A percentile compares a stretch with the other conserved stretches of the same genome.
These are phyloP conservation scores for Vicugna pacos DNA, from an alignment of 2,113 vertebrate genomes.

Conservation along the genomic window DNA sequence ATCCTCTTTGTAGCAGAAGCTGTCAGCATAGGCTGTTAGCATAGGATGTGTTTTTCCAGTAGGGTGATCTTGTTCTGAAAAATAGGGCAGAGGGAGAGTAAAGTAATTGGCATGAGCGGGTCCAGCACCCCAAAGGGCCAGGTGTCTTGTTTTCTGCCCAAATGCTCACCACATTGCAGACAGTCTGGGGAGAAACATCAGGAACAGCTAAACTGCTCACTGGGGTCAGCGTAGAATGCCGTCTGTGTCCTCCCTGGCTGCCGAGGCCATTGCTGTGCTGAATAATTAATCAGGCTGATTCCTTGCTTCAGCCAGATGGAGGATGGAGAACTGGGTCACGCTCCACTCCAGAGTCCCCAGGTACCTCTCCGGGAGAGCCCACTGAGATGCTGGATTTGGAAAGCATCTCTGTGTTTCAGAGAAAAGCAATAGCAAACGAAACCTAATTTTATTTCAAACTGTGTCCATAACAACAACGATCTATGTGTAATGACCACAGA, in stretches of 20 bases:
- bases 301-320: neutral
- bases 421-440: neutral
- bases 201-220: neutral
- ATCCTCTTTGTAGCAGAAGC: neutral
- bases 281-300: constrained; percentile 18
- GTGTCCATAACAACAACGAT: fast-evolving
- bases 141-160: neutral
- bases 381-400: neutral
- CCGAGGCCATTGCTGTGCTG: fast-evolving
- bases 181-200: neutral
- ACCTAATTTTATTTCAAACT: neutral
- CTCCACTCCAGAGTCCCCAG: neutral
- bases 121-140: neutral
- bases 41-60: neutral
- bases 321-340: constrained; percentile 64
- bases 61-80: neutral
- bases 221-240: neutral
- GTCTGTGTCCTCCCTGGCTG: neutral
- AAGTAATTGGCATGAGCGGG: neutral
- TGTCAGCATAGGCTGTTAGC: neutral
- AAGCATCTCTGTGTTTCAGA: neutral
- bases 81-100: neutral
- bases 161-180: neutral
- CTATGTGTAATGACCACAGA: neutral
- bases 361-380: neutral